phyloP scores from a whole-genome alignment of 2,113 vertebrate species.

The Hymenochirus boettgeri region DNA sequence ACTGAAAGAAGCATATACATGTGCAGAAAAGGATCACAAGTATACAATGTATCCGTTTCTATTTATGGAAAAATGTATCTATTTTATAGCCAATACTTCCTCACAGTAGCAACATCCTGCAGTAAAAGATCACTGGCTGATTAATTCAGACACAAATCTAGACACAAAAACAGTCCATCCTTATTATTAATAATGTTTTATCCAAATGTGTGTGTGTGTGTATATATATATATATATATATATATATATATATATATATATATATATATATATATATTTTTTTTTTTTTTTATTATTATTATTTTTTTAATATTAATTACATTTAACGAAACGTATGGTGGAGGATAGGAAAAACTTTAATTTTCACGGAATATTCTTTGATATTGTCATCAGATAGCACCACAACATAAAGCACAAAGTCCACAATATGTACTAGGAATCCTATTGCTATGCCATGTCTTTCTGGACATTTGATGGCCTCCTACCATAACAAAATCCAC shows the following conservation, averaged over 20 bases:
- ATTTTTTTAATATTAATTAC: too few species aligned
- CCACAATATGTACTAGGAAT: constrained; percentile 57
- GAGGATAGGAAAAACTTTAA: constrained; percentile 63
- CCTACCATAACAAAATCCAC: constrained; percentile 24
- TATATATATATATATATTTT: background rate
- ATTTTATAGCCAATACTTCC: too few species aligned
- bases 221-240: constrained; percentile 12
- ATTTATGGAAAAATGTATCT: too few species aligned
- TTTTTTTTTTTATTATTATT: too few species aligned
- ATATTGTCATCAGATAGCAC: constrained; percentile 65
- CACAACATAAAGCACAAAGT: constrained; percentile 61
- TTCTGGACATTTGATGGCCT: constrained; percentile 31
- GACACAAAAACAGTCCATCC: too few species aligned
- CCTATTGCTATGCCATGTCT: constrained; percentile 19
- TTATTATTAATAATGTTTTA: too few species aligned
- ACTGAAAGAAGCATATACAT: too few species aligned
- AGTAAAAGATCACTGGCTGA: too few species aligned
- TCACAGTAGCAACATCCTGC: too few species aligned
- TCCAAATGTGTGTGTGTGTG: background rate
- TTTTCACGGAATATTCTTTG: constrained; percentile 61
- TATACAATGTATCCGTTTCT: too few species aligned
- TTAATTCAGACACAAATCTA: too few species aligned
- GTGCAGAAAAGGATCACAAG: too few species aligned
- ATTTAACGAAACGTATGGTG: constrained; percentile 53
- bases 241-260: constrained; percentile 11